Conservation (phyloP, 1,140 invertebrate species). For the Pogonus chalceus region DNA sequence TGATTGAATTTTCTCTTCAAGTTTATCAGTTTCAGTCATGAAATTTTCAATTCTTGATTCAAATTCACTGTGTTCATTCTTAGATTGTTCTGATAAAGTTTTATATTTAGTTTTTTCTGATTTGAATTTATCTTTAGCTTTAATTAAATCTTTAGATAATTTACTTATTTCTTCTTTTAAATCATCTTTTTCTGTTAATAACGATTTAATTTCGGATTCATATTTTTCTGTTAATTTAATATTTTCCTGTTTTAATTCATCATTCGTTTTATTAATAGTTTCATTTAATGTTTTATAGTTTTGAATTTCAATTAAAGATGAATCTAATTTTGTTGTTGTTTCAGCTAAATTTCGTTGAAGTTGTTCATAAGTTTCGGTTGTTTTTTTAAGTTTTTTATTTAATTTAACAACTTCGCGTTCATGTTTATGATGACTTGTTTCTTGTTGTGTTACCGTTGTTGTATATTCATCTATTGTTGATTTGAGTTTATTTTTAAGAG, state of each 20-base stretch:
- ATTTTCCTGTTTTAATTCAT: background rate
- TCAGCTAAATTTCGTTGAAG: background rate
- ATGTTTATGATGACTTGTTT: background rate
- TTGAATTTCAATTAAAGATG: background rate
- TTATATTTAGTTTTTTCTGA: too few relatives aligned
- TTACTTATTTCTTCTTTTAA: background rate
- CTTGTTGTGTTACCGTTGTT: background rate
- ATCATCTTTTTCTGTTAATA: background rate
- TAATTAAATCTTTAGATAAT: too few relatives aligned
- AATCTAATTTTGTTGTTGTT: background rate
- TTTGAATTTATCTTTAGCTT: too few relatives aligned
- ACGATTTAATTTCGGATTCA: background rate
- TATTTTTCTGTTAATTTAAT: background rate
- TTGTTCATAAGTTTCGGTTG: background rate
- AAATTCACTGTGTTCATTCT: background rate
- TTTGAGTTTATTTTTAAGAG: background rate
- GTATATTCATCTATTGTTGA: background rate
- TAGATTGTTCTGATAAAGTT: too few relatives aligned
- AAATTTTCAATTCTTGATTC: background rate
- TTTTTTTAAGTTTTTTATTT: background rate
- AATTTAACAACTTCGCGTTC: background rate
- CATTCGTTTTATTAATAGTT: too few relatives aligned
- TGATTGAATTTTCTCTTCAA: slow-evolving; percentile 3
- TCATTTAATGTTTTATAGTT: too few relatives aligned
- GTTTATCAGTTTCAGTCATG: slow-evolving; percentile 2